These are phyloP conservation scores for Antrozous pallidus DNA, from an alignment of 2,797 vertebrate species.

Conservation along the genomic window DNA sequence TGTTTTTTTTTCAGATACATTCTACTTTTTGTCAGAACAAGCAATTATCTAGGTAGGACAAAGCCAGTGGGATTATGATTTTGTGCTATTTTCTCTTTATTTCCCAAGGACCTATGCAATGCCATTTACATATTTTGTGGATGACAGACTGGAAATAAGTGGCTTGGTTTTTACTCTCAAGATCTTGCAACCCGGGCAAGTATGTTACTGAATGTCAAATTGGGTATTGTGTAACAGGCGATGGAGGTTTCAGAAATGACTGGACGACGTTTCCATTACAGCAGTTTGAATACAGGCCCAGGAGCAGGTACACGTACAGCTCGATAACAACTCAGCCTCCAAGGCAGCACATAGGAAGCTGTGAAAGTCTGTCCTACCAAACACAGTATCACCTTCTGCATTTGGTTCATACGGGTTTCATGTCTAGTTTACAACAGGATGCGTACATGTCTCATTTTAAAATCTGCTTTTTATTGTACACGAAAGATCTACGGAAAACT, in stretches of 20 bases:
- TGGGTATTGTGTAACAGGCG: too few relatives aligned
- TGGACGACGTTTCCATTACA: neutral
- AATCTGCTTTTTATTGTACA: neutral
- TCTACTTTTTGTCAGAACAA: neutral
- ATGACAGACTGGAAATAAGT: neutral
- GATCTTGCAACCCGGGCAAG: neutral
- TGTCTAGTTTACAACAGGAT: neutral
- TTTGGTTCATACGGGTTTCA: neutral
- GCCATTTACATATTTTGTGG: neutral
- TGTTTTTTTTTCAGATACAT: neutral
- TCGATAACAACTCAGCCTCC: fast-evolving
- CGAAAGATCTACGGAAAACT: neutral
- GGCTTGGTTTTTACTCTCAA: neutral
- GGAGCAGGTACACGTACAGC: fast-evolving
- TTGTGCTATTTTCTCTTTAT: neutral
- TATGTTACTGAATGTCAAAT: neutral
- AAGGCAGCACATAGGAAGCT: fast-evolving
- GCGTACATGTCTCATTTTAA: neutral
- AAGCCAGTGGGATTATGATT: neutral
- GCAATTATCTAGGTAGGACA: neutral
- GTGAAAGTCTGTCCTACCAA: neutral
- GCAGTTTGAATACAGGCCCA: neutral
- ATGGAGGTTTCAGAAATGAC: neutral
- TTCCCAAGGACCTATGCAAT: neutral
- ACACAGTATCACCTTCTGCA: too few relatives aligned